Evolutionary conservation across 2,797 vertebrate species (phyloP).

Genomic region (Clarias laeviceps): DNA sequence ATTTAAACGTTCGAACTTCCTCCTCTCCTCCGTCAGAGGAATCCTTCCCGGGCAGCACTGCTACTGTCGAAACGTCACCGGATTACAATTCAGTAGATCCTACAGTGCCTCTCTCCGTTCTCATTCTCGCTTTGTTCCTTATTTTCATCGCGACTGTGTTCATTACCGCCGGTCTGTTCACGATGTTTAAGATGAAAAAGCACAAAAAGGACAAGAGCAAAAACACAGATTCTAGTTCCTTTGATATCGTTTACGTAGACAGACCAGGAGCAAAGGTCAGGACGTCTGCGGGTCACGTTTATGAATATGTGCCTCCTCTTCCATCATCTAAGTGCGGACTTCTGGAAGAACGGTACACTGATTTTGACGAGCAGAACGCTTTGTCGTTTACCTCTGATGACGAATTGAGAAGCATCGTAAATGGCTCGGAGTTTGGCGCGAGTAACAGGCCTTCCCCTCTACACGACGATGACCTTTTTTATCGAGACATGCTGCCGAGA

Average conservation of each 20-base stretch:
- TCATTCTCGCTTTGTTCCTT: constrained; percentile 92
- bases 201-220: constrained; percentile 90
- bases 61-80: constrained; percentile 81
- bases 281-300: constrained; percentile 89
- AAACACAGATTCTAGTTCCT: neutral
- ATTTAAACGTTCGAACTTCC: constrained; percentile 82
- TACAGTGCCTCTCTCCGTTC: constrained; percentile 89
- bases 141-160: constrained; percentile 95
- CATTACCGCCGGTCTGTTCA: constrained; percentile 91
- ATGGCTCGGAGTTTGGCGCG: constrained; percentile 87
- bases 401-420: constrained; percentile 77
- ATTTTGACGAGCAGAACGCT: constrained; percentile 90
- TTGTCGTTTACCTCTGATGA: constrained; percentile 83
- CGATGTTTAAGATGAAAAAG: constrained; percentile 84
- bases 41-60: constrained; percentile 81
- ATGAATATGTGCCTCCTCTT: constrained; percentile 92
- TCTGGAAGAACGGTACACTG: constrained; percentile 85
- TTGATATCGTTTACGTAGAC: constrained; percentile 71
- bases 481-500: constrained; percentile 86
- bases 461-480: constrained; percentile 87
- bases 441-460: constrained; percentile 83
- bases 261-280: constrained; percentile 85
- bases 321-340: constrained; percentile 81
- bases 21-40: constrained; percentile 85
- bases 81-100: constrained; percentile 77